Evolutionary conservation across 2,797 vertebrate genomes (phyloP), one percentile per base, ranked within the genome.

Genomic region (Phalloptychus januarius): DNA sequence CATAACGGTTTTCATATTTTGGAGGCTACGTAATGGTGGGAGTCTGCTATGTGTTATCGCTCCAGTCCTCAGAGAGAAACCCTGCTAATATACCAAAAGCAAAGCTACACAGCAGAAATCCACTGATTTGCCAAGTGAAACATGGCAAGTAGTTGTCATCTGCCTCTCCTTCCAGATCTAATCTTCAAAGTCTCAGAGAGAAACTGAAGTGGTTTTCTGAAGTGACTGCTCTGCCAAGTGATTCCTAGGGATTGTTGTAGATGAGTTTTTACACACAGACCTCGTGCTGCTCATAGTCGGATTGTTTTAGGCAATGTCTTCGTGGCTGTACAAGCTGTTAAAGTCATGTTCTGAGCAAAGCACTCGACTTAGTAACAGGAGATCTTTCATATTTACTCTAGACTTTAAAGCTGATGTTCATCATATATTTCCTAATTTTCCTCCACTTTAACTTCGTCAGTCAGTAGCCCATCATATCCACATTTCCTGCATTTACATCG

Each of bases 51-150:
- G 87, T 92, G 91, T 94, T 94, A 91, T 94, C 92, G 75, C 88
- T 93, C 82, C 84, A 87, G 84, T 77, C 90, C 90, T 91, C 79
- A 75, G 90, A 91, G 91, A 92, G 84, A 90, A 90, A 91, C 86
- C 88, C 83, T 76, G 85, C 89, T 90, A 90, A 93, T 88, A 90
- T 80, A 79, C 83, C 85, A 78, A 44, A 70, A 70, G 88, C 88
- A 88, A 82, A 85, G 80, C 88, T 91, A 91, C 86, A 80, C 89
- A 88, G 86, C 89, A 89, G 87, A 92, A 87, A 87, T 85, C 85
- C 87, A 89, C 79, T 84, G 81, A 78, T 79, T 78, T 46, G 91
- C 95, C 94, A 94, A 95, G 89, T 85, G 90, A 93, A 95, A 95
- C 92, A 93, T 82, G 84, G 92, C 91, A 94, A 93, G 85, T 85